Evolutionary conservation across 2,113 vertebrate genomes (phyloP).

Genomic region (Rhagologus leucostigma): DNA sequence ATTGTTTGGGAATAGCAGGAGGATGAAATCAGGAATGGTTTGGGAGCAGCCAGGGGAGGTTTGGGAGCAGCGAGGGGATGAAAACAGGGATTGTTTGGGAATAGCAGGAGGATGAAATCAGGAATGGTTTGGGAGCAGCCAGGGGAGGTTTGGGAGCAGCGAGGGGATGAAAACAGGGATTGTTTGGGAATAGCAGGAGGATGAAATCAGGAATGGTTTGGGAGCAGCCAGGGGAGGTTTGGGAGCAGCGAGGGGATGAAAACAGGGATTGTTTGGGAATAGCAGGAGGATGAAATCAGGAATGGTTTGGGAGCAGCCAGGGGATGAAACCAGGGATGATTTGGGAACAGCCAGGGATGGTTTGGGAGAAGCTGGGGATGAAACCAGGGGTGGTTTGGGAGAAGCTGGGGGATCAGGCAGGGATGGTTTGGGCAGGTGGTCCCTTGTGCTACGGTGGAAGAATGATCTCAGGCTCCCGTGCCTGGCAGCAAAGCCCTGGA

Average conservation of each 20-base stretch:
- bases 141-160: accelerated
- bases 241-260: accelerated
- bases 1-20: accelerated
- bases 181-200: not conserved
- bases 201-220: too few relatives aligned
- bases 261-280: accelerated
- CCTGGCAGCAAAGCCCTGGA: not conserved
- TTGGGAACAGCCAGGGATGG: not conserved
- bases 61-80: accelerated
- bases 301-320: not conserved
- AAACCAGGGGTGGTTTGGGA: too few relatives aligned
- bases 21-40: too few relatives aligned
- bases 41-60: accelerated
- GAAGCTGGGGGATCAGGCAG: accelerated
- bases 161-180: not conserved
- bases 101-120: accelerated
- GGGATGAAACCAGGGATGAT: accelerated
- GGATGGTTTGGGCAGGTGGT: not conserved
- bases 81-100: not conserved
- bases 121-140: accelerated
- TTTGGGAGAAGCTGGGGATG: accelerated
- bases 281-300: accelerated
- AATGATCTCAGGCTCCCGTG: accelerated
- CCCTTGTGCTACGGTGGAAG: accelerated
- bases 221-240: not conserved